A percentile compares a stretch with the other conserved stretches of the same genome.
Evolutionary conservation across 1,140 invertebrate genomes (phyloP).

Genomic region (Gonatopus flavifemur): DNA sequence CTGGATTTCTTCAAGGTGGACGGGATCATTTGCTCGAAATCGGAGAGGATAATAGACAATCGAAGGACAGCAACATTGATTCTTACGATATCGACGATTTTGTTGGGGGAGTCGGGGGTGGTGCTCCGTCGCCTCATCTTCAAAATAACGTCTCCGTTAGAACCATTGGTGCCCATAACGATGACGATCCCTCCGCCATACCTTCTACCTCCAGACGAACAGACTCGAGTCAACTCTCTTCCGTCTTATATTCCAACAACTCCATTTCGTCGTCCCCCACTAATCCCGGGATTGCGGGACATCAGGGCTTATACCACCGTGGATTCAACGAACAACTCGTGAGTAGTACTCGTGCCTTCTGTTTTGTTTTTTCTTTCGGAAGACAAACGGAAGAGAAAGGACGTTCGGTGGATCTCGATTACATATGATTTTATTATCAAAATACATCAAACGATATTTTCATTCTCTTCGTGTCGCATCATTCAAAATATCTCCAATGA

Average conservation of each 20-base stretch:
- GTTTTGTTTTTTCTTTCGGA: background rate
- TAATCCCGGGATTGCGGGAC: slow-evolving; percentile 15
- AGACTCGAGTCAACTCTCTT: slow-evolving; percentile 19
- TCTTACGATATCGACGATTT: slow-evolving; percentile 15
- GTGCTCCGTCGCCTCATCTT: slow-evolving; percentile 8
- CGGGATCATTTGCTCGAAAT: slow-evolving; percentile 5
- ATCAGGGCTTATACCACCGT: slow-evolving; percentile 31
- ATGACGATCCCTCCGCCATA: slow-evolving; percentile 32
- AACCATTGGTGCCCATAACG: slow-evolving; percentile 21
- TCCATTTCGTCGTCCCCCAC: slow-evolving; percentile 14
- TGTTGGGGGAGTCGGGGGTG: slow-evolving; percentile 12
- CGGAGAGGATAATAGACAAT: slow-evolving; percentile 8
- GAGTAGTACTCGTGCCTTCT: slow-evolving; percentile 22
- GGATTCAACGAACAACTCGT: slow-evolving; percentile 38
- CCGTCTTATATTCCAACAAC: slow-evolving; percentile 11
- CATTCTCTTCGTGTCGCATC: too few species aligned
- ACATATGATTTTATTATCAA: too few species aligned
- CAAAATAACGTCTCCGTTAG: slow-evolving; percentile 31
- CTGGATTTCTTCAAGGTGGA: slow-evolving; percentile 9
- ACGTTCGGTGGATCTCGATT: slow-evolving; percentile 1
- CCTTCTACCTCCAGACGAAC: slow-evolving; percentile 44
- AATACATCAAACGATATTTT: too few species aligned
- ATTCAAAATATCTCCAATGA: too few species aligned
- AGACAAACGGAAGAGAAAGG: too few species aligned
- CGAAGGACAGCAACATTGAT: slow-evolving; percentile 4